These are phyloP conservation scores for Acanthurus leucopareius DNA, from an alignment of 2,797 vertebrate species.

Conservation along the genomic window DNA sequence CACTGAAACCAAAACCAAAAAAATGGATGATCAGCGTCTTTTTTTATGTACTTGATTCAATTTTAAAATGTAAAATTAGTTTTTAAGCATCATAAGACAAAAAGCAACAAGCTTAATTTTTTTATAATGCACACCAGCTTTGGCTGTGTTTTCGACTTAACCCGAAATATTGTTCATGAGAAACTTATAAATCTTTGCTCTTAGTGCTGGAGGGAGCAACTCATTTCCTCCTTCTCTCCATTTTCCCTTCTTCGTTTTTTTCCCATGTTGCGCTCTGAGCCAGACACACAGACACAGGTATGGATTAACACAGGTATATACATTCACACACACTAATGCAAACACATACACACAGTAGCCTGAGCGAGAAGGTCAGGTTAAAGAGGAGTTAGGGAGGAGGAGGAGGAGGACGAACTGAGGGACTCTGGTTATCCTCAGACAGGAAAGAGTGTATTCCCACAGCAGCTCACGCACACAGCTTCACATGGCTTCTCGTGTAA, in stretches of 20 bases:
- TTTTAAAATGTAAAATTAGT: not conserved
- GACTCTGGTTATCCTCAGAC: constrained; percentile 83
- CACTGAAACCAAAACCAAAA: not conserved
- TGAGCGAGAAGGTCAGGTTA: constrained; percentile 65
- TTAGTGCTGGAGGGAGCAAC: constrained; percentile 5
- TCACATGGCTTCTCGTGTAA: constrained; percentile 49
- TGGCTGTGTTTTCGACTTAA: not conserved
- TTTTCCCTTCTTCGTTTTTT: constrained; percentile 20
- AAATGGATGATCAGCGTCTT: not conserved
- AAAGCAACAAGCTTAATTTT: not conserved
- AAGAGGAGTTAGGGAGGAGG: constrained; percentile 62
- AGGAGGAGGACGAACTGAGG: constrained; percentile 52
- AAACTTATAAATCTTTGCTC: constrained; percentile 2
- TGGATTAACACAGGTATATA: constrained; percentile 47
- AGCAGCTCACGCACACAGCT: constrained; percentile 57
- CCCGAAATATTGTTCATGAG: not conserved
- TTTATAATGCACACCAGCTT: not conserved
- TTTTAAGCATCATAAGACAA: not conserved
- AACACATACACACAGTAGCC: constrained; percentile 67
- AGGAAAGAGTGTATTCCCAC: constrained; percentile 72
- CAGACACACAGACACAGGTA: constrained; percentile 57
- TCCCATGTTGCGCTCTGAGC: constrained; percentile 25
- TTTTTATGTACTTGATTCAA: not conserved
- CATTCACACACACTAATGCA: constrained; percentile 22
- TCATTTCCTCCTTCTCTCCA: constrained; percentile 9